These are phyloP conservation scores for Daktulosphaira vitifoliae DNA, from an alignment of 1,140 invertebrate genomes.

Conservation along the genomic window DNA sequence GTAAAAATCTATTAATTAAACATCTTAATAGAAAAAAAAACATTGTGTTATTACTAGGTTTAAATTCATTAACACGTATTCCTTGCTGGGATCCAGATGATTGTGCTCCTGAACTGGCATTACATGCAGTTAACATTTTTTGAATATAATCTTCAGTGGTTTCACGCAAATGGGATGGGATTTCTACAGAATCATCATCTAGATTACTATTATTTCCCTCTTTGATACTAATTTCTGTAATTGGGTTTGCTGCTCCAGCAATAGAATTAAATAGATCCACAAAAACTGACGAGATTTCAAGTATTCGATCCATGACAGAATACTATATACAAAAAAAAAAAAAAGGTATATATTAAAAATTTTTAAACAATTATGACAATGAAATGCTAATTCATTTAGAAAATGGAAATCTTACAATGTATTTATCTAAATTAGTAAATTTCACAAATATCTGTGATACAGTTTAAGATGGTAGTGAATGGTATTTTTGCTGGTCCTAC, in stretches of 20 bases:
- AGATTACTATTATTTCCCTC: background rate
- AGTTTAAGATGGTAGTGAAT: no score
- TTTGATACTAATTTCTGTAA: no score
- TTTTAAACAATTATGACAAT: no score
- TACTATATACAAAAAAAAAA: no score
- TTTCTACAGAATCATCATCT: background rate
- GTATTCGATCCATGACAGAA: conserved; percentile 20
- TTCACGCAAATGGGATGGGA: conserved; percentile 11
- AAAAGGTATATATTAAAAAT: no score
- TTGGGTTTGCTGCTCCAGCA: background rate
- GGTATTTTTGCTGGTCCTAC: no score
- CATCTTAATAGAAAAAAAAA: no score
- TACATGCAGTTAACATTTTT: conserved; percentile 18
- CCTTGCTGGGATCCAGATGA: conserved; percentile 2
- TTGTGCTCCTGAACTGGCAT: background rate
- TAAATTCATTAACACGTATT: conserved; percentile 19
- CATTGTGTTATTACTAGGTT: conserved; percentile 3
- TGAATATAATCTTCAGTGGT: conserved; percentile 26
- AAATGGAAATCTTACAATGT: no score
- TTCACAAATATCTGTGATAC: no score
- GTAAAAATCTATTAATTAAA: no score
- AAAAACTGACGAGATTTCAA: conserved; percentile 22
- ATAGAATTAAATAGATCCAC: conserved; percentile 12
- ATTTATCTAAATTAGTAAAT: no score
- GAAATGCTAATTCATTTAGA: no score